Evolutionary conservation across 2,113 vertebrate species (phyloP), one percentile per base, ranked within the genome.

Genomic region (Oryzias woworae): DNA sequence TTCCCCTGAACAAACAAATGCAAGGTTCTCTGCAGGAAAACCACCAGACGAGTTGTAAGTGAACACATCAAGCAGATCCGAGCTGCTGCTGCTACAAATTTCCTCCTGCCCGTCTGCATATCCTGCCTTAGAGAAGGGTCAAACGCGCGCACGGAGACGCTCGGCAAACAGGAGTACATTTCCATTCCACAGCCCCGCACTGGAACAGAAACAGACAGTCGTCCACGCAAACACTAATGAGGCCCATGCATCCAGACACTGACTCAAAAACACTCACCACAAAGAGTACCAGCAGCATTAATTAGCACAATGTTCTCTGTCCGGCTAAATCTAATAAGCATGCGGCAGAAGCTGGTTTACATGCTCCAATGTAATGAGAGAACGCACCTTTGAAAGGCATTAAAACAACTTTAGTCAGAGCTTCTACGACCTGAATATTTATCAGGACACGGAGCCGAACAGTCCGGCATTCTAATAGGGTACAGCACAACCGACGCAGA

Each of bases 271-370:
- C 71, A 77, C 58, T 36, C 51, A 66, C n/a, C 74, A 73, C 65
- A 51, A 66, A 57, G 75, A 41, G 70, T 71, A 69, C 61, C 55
- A 68, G 76, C 64, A 73, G 81, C 78, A 82, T 80, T 87, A 88
- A 87, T 88, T 85, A 87, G 73, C 80, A 49, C 63, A 71, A 75
- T 78, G 80, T 82, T 86, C 75, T 62, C 71, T 71, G 66, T 87
- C 73, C 71, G 70, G 47, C 76, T 79, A 70, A 79, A 84, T 82
- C 62, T 85, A 79, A 85, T 68, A 78, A 66, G 66, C 66, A 60
- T 66, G 65, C 61, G 15, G 69, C 72, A 58, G 69, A n/a, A 79
- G 69, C 69, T 57, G 64, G 61, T 81, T 71, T 73, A 78, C 80
- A 78, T 17, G 59, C 17, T 44, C 57, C 71, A 53, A 59, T 7